These are phyloP conservation scores for Spinus olivaceus DNA, from an alignment of 2,797 vertebrate genomes.

Conservation along the genomic window DNA sequence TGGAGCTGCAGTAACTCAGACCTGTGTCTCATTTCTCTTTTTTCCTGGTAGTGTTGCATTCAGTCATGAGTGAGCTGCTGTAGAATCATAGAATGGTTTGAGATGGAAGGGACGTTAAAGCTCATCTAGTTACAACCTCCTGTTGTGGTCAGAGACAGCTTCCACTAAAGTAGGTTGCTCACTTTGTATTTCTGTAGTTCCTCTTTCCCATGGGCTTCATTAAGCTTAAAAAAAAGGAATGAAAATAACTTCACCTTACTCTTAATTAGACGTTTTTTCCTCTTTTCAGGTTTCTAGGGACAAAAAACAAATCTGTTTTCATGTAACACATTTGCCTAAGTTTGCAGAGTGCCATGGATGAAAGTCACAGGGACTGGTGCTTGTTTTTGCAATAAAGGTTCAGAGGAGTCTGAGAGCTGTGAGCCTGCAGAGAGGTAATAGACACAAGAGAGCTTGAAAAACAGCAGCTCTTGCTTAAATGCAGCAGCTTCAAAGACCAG, in stretches of 20 bases:
- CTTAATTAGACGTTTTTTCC: rapidly evolving
- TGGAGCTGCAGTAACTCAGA: neutral
- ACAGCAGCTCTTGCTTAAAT: neutral
- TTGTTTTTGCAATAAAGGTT: neutral
- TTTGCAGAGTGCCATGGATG: neutral
- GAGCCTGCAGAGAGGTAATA: neutral
- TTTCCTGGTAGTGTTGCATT: neutral
- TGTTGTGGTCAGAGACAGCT: neutral
- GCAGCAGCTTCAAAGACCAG: neutral
- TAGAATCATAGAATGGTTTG: neutral
- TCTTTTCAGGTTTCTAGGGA: neutral
- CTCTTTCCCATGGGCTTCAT: neutral
- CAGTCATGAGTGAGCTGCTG: neutral
- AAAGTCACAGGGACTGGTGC: neutral
- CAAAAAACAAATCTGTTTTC: neutral
- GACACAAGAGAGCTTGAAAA: neutral
- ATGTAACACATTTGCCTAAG: neutral
- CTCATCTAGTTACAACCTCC: neutral
- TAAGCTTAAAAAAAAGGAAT: neutral
- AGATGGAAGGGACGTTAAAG: neutral
- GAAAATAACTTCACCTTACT: neutral
- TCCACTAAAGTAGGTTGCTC: neutral
- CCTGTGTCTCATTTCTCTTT: neutral
- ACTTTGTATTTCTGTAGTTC: neutral
- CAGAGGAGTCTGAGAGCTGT: neutral